These are phyloP conservation scores for Brachystomella parvula DNA, from an alignment of 1,140 invertebrate species.

Conservation along the genomic window DNA sequence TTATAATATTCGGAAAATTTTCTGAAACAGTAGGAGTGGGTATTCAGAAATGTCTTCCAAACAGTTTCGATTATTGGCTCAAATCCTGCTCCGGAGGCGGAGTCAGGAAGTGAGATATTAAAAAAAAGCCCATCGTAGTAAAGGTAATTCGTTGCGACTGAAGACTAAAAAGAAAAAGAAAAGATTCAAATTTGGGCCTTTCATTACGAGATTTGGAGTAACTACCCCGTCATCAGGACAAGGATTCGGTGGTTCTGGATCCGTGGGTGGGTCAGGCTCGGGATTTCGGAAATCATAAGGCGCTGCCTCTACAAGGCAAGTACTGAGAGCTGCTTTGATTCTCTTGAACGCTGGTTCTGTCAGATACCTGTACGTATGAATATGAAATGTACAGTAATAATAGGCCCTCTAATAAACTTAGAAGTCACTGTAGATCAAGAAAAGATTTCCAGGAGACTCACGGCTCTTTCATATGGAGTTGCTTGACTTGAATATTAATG, in stretches of 20 bases:
- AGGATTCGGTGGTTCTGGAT: background rate
- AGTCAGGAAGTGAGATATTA: constrained; percentile 13
- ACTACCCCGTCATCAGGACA: background rate
- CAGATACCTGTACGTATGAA: no score
- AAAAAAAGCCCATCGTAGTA: background rate
- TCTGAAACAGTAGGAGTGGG: constrained; percentile 29
- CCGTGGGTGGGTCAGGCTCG: no score
- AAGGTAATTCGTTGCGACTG: constrained; percentile 4
- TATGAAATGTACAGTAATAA: no score
- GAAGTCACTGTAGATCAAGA: no score
- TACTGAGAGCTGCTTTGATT: constrained; percentile 20
- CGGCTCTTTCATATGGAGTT: constrained; percentile 23
- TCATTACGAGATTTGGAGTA: background rate
- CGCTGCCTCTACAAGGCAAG: constrained; percentile 16
- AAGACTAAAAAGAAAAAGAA: background rate
- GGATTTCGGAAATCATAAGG: constrained; percentile 8
- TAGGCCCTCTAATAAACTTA: no score
- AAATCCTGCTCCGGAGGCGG: background rate
- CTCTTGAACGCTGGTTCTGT: constrained; percentile 22
- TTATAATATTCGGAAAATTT: constrained; percentile 28
- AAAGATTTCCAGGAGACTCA: no score
- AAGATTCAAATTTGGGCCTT: background rate
- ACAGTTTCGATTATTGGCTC: constrained; percentile 31
- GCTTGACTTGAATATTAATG: constrained; percentile 22
- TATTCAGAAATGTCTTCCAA: constrained; percentile 28